These are phyloP conservation scores for Lordiphosa andalusiaca DNA, from an alignment of 2,888 invertebrate species.

Conservation along the genomic window DNA sequence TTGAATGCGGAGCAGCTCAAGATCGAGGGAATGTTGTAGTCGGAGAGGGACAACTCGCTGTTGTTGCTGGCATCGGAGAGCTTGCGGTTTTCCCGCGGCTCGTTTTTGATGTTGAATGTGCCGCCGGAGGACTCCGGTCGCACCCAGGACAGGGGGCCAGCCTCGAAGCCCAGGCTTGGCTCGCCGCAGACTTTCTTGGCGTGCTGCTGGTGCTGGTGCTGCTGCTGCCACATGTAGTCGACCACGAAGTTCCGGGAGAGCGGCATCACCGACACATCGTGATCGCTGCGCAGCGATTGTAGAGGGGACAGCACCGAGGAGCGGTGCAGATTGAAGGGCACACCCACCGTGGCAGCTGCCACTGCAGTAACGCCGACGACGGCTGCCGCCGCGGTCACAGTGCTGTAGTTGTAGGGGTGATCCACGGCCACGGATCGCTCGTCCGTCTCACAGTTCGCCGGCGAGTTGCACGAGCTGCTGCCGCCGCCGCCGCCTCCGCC, in stretches of 20 bases:
- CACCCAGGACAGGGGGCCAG: slow-evolving; percentile 84
- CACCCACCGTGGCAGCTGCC: slow-evolving; percentile 52
- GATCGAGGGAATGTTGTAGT: slow-evolving; percentile 61
- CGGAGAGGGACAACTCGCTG: slow-evolving; percentile 20
- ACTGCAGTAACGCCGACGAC: slow-evolving; percentile 69
- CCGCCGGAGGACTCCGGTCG: slow-evolving; percentile 78
- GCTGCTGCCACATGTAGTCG: slow-evolving; percentile 90
- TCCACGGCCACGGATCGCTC: slow-evolving; percentile 26
- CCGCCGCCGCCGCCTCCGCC: slow-evolving; percentile 3
- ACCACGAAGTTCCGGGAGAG: slow-evolving; percentile 86
- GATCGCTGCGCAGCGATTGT: slow-evolving; percentile 50
- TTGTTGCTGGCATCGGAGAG: slow-evolving; percentile 17
- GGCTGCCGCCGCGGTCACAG: slow-evolving; percentile 58
- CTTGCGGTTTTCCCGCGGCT: slow-evolving; percentile 38
- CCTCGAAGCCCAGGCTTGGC: slow-evolving; percentile 24
- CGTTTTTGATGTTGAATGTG: slow-evolving; percentile 35
- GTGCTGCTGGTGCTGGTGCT: slow-evolving; percentile 81
- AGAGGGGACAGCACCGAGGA: slow-evolving; percentile 44
- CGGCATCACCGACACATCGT: slow-evolving; percentile 80
- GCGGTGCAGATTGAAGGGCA: slow-evolving; percentile 55
- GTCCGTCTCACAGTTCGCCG: slow-evolving; percentile 22
- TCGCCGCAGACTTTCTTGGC: slow-evolving; percentile 66
- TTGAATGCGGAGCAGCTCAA: slow-evolving; percentile 70
- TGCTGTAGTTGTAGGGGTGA: slow-evolving; percentile 55
- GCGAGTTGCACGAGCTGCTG: slow-evolving; percentile 23